Evolutionary conservation across 2,888 invertebrate species (phyloP), one percentile per base, ranked within the genome.

Genomic region (Agrochola litura): DNA sequence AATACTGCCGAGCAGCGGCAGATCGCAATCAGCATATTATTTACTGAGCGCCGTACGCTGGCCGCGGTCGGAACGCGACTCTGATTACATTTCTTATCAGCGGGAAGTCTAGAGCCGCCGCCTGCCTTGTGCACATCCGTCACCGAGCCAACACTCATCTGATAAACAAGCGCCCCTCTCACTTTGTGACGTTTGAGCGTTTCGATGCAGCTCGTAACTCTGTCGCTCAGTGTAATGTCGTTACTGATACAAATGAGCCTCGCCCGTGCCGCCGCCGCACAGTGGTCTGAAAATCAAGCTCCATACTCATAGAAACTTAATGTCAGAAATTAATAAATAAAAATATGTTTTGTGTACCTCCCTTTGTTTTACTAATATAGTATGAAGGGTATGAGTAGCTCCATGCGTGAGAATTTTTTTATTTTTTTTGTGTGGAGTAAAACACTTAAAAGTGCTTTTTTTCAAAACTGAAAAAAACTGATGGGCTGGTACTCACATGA

Each of bases 21-120:
- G 52, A 67, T 68, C 54, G 16, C 54, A 54, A 68, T 54, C 69
- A 22, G 25, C 56, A 25, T 19, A 5, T 58, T 43, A 43, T 43
- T 43, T 12, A 30, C 43, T 14, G 56, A 56, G 19, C 58, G 25
- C 25, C 41, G 41, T 16, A 6, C 41, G 6, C 10, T 37, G 12
- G n/a, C 37, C 41, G 12, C 14, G 2, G 43, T 9, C n/a, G 16
- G 52, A 67, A 30, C 19, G 19, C 41, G 19, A 30, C 19, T 37
- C 37, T 63, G 30, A 71, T 63, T 49, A 37, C 37, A 37, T 63
- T 49, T 16, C 10, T 63, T 71, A 71, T 63, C 71, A 22, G 37
- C 37, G 49, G 46, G 16, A 46, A n/a, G 41, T 16, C 22, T 30
- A 22, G 61, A 16, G 46, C 16, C 22, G 22, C 60, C 63, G 61